Conservation (phyloP, 2,888 invertebrate species). For the Odontocerum albicorne region DNA sequence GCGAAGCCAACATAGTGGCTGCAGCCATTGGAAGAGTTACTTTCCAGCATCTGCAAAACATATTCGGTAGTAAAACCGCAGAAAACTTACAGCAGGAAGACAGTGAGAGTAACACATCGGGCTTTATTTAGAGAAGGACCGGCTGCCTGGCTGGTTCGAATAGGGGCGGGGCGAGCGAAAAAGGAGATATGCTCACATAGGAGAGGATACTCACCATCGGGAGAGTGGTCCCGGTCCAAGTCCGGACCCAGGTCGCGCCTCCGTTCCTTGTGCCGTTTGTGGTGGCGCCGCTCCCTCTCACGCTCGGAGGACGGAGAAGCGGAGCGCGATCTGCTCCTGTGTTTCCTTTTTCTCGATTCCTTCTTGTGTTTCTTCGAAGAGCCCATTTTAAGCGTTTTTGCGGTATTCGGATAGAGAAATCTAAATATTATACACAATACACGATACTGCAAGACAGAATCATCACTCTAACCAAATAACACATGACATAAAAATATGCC, state of each 20-base stretch:
- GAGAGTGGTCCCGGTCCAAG: not conserved
- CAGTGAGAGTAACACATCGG: too few relatives aligned
- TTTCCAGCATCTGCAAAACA: too few relatives aligned
- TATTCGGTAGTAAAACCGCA: too few relatives aligned
- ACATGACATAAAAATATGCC: not conserved
- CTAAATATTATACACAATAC: too few relatives aligned
- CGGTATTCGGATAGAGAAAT: too few relatives aligned
- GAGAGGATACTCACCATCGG: not conserved
- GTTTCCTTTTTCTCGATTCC: conserved; percentile 69
- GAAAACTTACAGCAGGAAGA: too few relatives aligned
- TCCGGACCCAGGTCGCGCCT: conserved; percentile 57
- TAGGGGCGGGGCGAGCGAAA: too few relatives aligned
- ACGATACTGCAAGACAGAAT: not conserved
- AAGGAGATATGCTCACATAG: too few relatives aligned
- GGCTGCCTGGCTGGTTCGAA: too few relatives aligned
- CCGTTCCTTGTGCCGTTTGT: conserved; percentile 59
- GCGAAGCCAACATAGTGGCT: too few relatives aligned
- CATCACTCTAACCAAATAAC: not conserved
- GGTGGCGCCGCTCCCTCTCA: conserved; percentile 57
- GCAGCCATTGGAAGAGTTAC: too few relatives aligned
- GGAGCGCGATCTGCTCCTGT: conserved; percentile 61
- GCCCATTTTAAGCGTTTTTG: conserved; percentile 24
- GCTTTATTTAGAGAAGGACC: too few relatives aligned
- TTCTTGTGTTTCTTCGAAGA: conserved; percentile 70
- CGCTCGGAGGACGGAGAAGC: conserved; percentile 50